Conservation (phyloP, 2,113 vertebrate species). For the Vombatus ursinus region DNA sequence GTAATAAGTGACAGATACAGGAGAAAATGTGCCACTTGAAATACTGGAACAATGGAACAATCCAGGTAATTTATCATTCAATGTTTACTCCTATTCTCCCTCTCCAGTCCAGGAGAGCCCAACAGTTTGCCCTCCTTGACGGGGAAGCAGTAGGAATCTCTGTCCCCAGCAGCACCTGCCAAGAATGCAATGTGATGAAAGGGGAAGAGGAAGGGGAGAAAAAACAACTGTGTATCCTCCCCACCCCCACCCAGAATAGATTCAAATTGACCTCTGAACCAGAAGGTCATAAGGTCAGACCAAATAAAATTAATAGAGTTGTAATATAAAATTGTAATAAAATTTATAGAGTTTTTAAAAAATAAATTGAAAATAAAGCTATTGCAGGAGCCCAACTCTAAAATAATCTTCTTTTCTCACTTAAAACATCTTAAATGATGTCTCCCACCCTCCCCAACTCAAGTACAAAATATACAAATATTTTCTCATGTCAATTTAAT, state of each 20-base stretch:
- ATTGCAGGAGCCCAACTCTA: neutral
- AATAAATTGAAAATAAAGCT: slow-evolving; percentile 6
- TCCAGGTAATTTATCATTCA: neutral
- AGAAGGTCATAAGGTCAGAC: neutral
- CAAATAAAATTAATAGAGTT: neutral
- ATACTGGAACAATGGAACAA: neutral
- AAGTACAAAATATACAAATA: neutral
- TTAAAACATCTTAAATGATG: neutral
- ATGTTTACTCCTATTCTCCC: neutral
- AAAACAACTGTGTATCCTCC: neutral
- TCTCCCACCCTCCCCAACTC: neutral
- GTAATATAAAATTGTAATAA: slow-evolving; percentile 7
- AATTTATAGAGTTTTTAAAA: neutral
- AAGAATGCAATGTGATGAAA: neutral
- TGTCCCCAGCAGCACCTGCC: neutral
- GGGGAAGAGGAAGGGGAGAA: neutral
- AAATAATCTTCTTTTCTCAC: neutral
- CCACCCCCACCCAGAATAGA: neutral
- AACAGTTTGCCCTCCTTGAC: neutral
- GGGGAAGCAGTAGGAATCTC: neutral
- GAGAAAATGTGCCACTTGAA: neutral
- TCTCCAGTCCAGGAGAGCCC: neutral
- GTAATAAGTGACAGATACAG: neutral
- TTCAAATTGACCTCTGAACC: neutral
- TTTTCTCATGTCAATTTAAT: neutral